phyloP scores from a whole-genome alignment of 2,888 invertebrate species.

The Agonopterix alstromeriana region DNA sequence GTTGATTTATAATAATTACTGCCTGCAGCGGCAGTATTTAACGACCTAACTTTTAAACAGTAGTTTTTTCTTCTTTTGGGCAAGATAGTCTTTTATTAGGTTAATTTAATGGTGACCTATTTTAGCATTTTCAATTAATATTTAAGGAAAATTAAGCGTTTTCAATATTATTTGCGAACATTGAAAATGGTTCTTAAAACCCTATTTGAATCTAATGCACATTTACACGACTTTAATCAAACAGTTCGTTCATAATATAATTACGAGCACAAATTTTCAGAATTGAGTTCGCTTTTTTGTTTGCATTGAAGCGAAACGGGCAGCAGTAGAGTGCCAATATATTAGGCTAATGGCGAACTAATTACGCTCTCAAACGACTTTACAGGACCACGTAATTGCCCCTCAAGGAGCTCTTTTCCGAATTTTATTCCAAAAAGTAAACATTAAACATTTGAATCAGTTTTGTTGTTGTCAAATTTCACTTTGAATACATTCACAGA shows the following conservation, averaged over 20 bases:
- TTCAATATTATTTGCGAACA: too few species aligned
- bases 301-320: slow-evolving; percentile 35
- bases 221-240: slow-evolving; percentile 24
- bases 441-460: slow-evolving; percentile 5
- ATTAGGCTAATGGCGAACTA: slow-evolving; percentile 65
- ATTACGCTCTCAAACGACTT: slow-evolving; percentile 55
- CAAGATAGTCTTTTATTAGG: slow-evolving; percentile 7
- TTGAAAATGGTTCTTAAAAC: too few species aligned
- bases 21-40: slow-evolving; percentile 4
- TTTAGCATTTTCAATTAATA: slow-evolving; percentile 1
- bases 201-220: not conserved
- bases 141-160: too few species aligned
- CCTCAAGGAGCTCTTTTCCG: slow-evolving; percentile 43
- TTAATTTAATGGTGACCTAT: slow-evolving; percentile 12
- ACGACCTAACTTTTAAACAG: slow-evolving; percentile 7
- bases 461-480: not conserved
- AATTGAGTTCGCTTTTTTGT: slow-evolving; percentile 38
- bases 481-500: not conserved
- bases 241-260: slow-evolving; percentile 31
- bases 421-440: slow-evolving; percentile 14
- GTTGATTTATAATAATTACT: not conserved
- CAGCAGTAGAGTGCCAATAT: slow-evolving; percentile 45
- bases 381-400: slow-evolving; percentile 53
- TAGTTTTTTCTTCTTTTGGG: slow-evolving; percentile 10
- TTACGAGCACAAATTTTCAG: slow-evolving; percentile 26